Evolutionary conservation across 2,888 invertebrate species (phyloP), one percentile per base, ranked within the genome.

Genomic region (Microctonus aethiopoides): DNA sequence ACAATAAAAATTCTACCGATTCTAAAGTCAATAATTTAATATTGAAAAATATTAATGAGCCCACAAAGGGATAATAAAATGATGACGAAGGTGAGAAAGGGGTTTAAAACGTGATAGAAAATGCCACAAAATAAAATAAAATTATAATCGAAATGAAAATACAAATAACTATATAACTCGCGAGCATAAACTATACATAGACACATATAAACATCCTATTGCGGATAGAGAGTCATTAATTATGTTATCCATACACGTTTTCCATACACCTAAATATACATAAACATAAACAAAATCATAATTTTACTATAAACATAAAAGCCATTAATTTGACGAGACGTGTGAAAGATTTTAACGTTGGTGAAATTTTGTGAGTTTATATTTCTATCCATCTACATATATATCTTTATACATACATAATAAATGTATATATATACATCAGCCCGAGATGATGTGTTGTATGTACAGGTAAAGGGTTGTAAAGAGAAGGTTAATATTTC

Each of bases 401-500:
- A 46, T 46, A 16, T 46, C 16, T 7, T 29, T 46, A 46, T 5
- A 13, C n/a, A 41, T 41, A 41, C 6, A 41, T 41, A 11, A 46
- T 46, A 46, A 46, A 7, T 46, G 9, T 46, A 46, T 46, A 16
- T 46, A n/a, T n/a, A n/a, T 36, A 54, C 32, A 16, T 63, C 52
- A 66, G 56, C 16, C 32, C 41, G 34, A 56, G 41, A 24, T 61
- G 52, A 60, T 52, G 60, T 61, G 41, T 59, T 63, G 63, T 56
- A n/a, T 32, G 63, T 46, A 26, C 39, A 46, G 39, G 41, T 46
- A 52, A 67, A 59, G 68, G 68, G 62, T 54, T 32, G 54, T 54
- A 41, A 46, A 68, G 57, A 54, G 67, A 51, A 57, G 16, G 32
- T 67, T 65, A 65, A 69, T 69, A 69, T 65, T 69, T 64, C 36